Conservation (phyloP, 2,113 vertebrate genomes). For the Epinephelus moara region DNA sequence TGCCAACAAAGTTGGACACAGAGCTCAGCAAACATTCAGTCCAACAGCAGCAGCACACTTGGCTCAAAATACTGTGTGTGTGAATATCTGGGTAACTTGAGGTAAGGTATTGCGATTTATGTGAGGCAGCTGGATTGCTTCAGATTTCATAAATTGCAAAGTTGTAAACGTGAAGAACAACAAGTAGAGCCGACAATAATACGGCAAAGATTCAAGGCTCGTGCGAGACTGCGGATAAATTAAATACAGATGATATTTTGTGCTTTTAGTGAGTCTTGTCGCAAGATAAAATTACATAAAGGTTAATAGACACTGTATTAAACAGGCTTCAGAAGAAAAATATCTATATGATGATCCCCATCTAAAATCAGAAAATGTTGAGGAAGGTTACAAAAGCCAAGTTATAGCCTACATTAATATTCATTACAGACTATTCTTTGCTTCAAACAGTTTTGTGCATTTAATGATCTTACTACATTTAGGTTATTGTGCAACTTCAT, state of each 20-base stretch:
- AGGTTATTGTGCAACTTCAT: neutral
- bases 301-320: neutral
- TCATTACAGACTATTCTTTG: neutral
- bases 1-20: slow-evolving; percentile 59
- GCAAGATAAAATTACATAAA: neutral
- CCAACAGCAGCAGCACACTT: slow-evolving; percentile 42
- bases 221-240: neutral
- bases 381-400: neutral
- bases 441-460: neutral
- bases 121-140: slow-evolving; percentile 56
- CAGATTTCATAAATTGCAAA: slow-evolving; percentile 36
- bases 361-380: neutral
- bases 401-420: neutral
- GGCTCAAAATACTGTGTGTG: slow-evolving; percentile 15
- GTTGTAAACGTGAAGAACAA: slow-evolving; percentile 43
- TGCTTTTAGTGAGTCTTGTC: neutral
- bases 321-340: neutral
- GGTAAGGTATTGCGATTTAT: slow-evolving; percentile 33
- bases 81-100: slow-evolving; percentile 43
- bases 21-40: slow-evolving; percentile 43
- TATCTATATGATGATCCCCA: neutral
- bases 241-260: neutral
- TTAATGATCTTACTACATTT: neutral
- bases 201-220: neutral
- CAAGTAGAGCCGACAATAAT: slow-evolving; percentile 15